Evolutionary conservation across 2,888 invertebrate genomes (phyloP), one percentile per base, ranked within the genome.

Genomic region (Campoletis raptor): DNA sequence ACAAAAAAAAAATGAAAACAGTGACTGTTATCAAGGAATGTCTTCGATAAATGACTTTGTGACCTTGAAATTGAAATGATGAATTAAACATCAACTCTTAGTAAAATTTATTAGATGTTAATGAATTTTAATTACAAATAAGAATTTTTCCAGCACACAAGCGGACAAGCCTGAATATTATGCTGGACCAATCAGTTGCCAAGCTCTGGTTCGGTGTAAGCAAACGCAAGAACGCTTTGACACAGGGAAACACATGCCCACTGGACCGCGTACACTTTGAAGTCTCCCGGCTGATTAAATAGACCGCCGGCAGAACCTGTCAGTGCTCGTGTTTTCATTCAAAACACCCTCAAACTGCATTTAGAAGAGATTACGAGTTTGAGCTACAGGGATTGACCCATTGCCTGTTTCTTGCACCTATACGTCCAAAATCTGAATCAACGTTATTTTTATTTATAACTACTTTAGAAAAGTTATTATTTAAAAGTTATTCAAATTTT

Each of bases 321-420:
- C 85, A 87, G 45, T n/a, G 77, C 87, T 70, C 78, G 84, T 92
- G 90, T 92, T 93, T 93, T 91, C 89, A 92, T 90, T 93, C 90
- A 91, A 92, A 92, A 92, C 91, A 93, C 90, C 89, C 90, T 90
- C 89, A 86, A 90, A 90, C 90, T 90, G 90, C 91, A 90, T 92
- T 92, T 91, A 88, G 89, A 90, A 91, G 90, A 91, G 91, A 92
- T 92, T 91, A 91, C 90, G 85, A 89, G 89, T 90, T 91, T 89
- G 89, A 90, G 86, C 89, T 81, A 81, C 76, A 57, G 83, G 87
- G 90, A 90, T 90, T 90, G 84, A 85, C 67, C 85, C 77, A 36
- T 76, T 78, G 73, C 61, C 67, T 45, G 24, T 48, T 80, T 66
- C 67, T 45, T 37, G 21, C 15, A 24, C 36, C 30, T 37, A 64